These are phyloP conservation scores for Amblyraja radiata DNA, from an alignment of 2,797 vertebrate genomes.

Conservation along the genomic window DNA sequence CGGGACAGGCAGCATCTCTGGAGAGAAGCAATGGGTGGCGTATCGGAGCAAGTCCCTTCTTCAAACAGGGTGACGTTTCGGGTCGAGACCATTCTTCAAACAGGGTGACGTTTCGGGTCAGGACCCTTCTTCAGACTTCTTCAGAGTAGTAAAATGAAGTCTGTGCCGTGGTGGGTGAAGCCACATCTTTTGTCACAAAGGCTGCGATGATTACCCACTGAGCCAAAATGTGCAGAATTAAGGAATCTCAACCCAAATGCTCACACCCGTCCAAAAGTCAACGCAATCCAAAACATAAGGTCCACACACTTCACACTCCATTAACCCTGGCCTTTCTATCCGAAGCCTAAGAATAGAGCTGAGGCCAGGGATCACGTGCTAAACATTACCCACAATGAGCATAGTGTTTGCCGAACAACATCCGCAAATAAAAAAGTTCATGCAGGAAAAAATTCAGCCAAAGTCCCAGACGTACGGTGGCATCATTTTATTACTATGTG, in stretches of 20 bases:
- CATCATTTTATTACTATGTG: conserved; percentile 27
- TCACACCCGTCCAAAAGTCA: background rate
- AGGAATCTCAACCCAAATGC: background rate
- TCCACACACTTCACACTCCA: background rate
- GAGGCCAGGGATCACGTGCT: conserved; percentile 48
- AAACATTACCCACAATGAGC: conserved; percentile 52
- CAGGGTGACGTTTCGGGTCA: no score
- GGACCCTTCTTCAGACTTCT: no score
- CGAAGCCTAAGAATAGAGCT: conserved; percentile 56
- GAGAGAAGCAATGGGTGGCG: no score
- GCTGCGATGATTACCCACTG: no score
- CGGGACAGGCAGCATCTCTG: no score
- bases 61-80: no score
- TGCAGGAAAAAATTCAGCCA: conserved; percentile 11
- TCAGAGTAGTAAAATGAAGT: background rate
- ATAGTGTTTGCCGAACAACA: conserved; percentile 2
- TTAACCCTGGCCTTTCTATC: conserved; percentile 23
- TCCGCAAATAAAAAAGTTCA: background rate
- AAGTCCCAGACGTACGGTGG: background rate
- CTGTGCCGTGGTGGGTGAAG: background rate
- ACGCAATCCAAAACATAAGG: no score
- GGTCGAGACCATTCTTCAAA: no score
- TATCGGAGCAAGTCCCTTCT: no score
- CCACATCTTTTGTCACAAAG: background rate
- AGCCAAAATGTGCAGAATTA: background rate